Base-by-base conservation (phyloP, 2,797 vertebrate genomes). In the Gephyroberyx darwinii region DNA sequence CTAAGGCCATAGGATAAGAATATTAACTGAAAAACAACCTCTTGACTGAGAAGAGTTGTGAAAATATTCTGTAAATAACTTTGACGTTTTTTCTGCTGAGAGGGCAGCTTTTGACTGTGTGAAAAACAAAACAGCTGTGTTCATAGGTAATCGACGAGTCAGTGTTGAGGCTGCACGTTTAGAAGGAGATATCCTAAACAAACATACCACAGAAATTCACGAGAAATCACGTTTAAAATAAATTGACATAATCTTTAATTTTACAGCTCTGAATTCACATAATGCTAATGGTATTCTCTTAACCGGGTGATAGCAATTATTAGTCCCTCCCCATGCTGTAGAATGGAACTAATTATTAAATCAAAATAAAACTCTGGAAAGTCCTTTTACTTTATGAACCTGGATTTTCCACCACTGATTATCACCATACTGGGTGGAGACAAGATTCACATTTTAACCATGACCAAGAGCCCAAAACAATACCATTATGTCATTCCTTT, bases 401-500 rank as follows among this genome's bases (percentile, higher is more conserved):
- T 43, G 41, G 41, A 14, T 43, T 43, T 26, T 26, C 26, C 26
- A 26, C 26, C 4, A 14, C 4, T 14, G 2, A 14, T 14, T 14
- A 14, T 43, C 13, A 14, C 31, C 59, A 61, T 26, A 8, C 43
- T 17, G 59, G 22, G 31, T 45, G 41, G 1, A 52, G 0, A 37
- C 8, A 39, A 2, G 0, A 62, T 10, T 56, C 20, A 20, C 39
- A 53, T 8, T 47, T 16, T 50, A 20, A 54, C 1, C 10, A 4
- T 33, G 50, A 51, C 20, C 30, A 37, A 55, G 54, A 30, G 14
- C 10, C 64, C 39, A 0, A 26, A 74, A 61, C 1, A 62, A 17
- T 17, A 20, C 31, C 39, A 54, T 77, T 65, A 69, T 71, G 81
- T 88, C 52, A 84, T 48, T 59, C 56, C 52, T 77, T 80, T 75